A percentile compares a stretch with the other conserved stretches of the same genome.
Evolutionary conservation across 1,140 invertebrate genomes (phyloP).

Genomic region (Sarcophaga bullata): DNA sequence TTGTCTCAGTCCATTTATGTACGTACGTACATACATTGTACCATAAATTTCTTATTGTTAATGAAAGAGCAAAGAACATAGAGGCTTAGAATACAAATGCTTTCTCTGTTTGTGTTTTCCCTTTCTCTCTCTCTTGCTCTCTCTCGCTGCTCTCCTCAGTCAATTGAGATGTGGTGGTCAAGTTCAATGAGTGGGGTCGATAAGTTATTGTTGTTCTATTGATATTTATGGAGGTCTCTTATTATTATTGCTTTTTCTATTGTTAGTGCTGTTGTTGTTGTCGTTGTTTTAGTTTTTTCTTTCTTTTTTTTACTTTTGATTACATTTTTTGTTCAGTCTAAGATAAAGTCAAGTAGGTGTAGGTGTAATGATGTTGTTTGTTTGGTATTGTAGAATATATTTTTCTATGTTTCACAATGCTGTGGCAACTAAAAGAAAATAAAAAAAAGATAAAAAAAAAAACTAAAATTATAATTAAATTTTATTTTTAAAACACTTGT

Average conservation of each 20-base stretch:
- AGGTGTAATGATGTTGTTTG: not conserved
- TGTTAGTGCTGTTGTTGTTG: not conserved
- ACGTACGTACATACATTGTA: no score
- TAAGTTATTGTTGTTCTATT: conserved; percentile 39
- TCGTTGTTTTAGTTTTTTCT: not conserved
- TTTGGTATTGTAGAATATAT: not conserved
- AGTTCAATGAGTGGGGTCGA: conserved; percentile 35
- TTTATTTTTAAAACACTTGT: not conserved
- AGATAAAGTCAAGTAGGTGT: conserved; percentile 1
- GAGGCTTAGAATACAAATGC: no score
- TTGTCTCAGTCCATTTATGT: not conserved
- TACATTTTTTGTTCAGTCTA: not conserved
- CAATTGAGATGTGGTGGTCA: not conserved
- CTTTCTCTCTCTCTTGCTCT: no score
- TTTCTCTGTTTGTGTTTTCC: no score
- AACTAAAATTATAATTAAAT: not conserved
- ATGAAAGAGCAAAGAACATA: no score
- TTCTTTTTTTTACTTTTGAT: not conserved
- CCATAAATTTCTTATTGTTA: no score
- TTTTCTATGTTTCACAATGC: not conserved
- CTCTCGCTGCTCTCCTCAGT: no score
- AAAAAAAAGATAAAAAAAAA: not conserved
- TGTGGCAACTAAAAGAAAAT: no score
- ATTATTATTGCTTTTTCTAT: not conserved
- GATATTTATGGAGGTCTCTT: conserved; percentile 31